Evolutionary conservation across 2,888 invertebrate genomes (phyloP).

Genomic region (Oscheius onirici): DNA sequence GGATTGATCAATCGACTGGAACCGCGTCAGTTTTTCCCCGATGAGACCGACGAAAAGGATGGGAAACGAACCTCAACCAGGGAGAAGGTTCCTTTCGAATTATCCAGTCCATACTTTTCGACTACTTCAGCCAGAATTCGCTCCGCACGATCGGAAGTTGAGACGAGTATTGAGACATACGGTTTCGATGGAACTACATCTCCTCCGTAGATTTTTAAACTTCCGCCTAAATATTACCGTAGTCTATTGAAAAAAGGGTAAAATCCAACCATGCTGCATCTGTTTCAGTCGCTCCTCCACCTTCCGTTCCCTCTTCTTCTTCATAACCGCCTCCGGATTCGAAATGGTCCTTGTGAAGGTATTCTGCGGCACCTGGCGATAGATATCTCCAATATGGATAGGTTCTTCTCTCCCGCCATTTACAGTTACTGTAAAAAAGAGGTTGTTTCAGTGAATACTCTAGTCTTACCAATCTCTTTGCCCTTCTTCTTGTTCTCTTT

Average conservation of each 20-base stretch:
- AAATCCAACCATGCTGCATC: constrained; percentile 41
- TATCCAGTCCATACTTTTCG: constrained; percentile 92
- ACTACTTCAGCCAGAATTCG: constrained; percentile 94
- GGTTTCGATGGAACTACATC: constrained; percentile 90
- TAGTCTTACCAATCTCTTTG: constrained; percentile 45
- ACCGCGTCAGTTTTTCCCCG: constrained; percentile 19
- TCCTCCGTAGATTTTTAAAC: constrained; percentile 87
- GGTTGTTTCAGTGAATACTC: not conserved
- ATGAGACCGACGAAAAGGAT: too few relatives aligned
- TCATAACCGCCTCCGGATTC: constrained; percentile 99
- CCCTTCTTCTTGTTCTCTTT: constrained; percentile 84
- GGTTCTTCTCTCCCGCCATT: constrained; percentile 49
- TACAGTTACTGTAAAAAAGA: constrained; percentile 48
- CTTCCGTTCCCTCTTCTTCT: constrained; percentile 92
- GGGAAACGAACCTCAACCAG: constrained; percentile 84
- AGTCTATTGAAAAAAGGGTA: not conserved
- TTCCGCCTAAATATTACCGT: constrained; percentile 72
- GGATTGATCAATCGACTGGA: constrained; percentile 26
- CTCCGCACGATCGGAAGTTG: constrained; percentile 89
- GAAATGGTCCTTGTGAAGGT: constrained; percentile 98
- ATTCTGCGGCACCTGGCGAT: constrained; percentile 80
- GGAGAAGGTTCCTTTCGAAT: constrained; percentile 89
- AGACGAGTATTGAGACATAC: constrained; percentile 94
- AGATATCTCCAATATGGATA: constrained; percentile 19
- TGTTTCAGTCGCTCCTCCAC: constrained; percentile 89